Evolutionary conservation across 2,888 invertebrate genomes (phyloP), one percentile per base, ranked within the genome.

Genomic region (Lepidocyrtoides sp.): DNA sequence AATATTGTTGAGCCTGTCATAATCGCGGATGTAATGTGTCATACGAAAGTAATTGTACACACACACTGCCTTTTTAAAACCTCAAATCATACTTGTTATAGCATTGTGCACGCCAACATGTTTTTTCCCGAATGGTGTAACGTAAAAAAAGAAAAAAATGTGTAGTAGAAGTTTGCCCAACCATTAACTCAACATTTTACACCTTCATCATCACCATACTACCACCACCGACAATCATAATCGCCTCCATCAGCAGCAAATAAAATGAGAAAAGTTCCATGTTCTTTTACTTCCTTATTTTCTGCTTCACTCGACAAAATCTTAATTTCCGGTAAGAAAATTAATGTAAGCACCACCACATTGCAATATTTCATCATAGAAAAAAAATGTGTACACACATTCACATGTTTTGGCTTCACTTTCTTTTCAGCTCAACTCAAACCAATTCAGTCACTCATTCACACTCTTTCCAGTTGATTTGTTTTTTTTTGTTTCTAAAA

Each of bases 241-340:
- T 14, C 69, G n/a, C n/a, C n/a, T n/a, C n/a, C n/a, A 75, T 41
- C 12, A 75, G 23, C 4, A 75, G 7, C 12, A n/a, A 26, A 75
- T 75, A 26, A 17, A 12, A 32, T 17, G n/a, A 51, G 2, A 32
- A 44, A 48, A 17, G n/a, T n/a, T n/a, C 23, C 20, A 29, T 77
- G 54, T 77, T 77, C 41, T 54, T 17, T 1, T 20, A 5, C 14
- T 23, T 69, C 7, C 29, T 54, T 79, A n/a, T n/a, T 79, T 41
- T 81, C 60, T 48, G 85, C 54, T 85, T 8, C 44, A 36, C 57
- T 26, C 85, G 57, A 48, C 66, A 84, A 89, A 84, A 85, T 84
- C 85, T 90, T 90, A 90, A 90, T 90, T 90, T 90, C 90, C 90
- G 85, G 90, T 32, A 44, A 51, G 83, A 89, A 89, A 89, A 89